phyloP scores from a whole-genome alignment of 2,797 vertebrate genomes.

The Alfaro cultratus region DNA sequence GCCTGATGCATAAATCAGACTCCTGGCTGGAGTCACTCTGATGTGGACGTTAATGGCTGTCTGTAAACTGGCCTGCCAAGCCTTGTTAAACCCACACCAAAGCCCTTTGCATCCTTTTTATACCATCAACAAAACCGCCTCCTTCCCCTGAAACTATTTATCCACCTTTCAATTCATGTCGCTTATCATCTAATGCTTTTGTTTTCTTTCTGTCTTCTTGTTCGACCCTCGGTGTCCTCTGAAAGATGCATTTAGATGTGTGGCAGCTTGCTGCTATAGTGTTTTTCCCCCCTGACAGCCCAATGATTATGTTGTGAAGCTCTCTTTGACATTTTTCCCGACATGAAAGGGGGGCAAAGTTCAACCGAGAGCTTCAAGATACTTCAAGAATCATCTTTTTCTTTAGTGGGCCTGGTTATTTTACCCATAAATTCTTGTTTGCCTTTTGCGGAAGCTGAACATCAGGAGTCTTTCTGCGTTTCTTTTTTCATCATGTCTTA shows the following conservation, averaged over 20 bases:
- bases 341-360: conserved; percentile 58
- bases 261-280: conserved; percentile 47
- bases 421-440: conserved; percentile 26
- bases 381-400: conserved; percentile 32
- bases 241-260: conserved; percentile 75
- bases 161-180: conserved; percentile 76
- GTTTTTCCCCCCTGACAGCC: conserved; percentile 32
- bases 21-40: conserved; percentile 42
- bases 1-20: conserved; percentile 37
- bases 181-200: conserved; percentile 75
- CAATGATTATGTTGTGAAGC: conserved; percentile 37
- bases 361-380: conserved; percentile 33
- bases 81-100: conserved; percentile 63
- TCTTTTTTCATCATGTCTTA: conserved; percentile 83
- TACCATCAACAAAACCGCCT: conserved; percentile 68
- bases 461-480: conserved; percentile 49
- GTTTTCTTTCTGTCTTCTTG: conserved; percentile 70
- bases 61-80: conserved; percentile 66
- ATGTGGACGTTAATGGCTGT: conserved; percentile 54
- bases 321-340: conserved; percentile 55
- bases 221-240: conserved; percentile 59
- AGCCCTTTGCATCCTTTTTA: conserved; percentile 58
- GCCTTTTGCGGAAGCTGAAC: conserved; percentile 17
- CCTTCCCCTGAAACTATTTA: conserved; percentile 78
- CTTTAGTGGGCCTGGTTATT: background rate